A percentile compares a stretch with the other conserved stretches of the same genome.
Evolutionary conservation across 2,888 invertebrate genomes (phyloP).

Genomic region (Lasioglossum marginatum): DNA sequence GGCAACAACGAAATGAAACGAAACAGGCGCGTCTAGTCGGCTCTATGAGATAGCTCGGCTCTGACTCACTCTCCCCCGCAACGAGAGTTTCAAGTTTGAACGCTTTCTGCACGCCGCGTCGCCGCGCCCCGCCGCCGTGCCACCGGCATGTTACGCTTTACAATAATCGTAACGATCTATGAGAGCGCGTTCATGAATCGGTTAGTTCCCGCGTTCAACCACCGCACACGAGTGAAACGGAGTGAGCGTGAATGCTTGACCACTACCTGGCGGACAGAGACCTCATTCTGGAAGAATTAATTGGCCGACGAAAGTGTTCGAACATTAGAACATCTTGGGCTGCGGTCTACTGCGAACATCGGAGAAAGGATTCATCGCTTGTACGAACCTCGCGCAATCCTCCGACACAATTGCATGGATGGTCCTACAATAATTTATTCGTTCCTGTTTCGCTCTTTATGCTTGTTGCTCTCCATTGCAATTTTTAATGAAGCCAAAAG

Average conservation of each 20-base stretch:
- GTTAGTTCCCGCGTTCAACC: constrained; percentile 28
- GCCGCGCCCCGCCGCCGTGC: neutral
- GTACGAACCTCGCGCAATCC: neutral
- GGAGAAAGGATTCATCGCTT: neutral
- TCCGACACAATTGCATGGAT: neutral
- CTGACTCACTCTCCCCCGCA: constrained; percentile 64
- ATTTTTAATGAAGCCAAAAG: too few species aligned
- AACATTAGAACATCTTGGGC: neutral
- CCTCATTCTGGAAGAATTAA: neutral
- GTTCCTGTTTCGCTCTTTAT: too few species aligned
- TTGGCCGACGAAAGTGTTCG: neutral
- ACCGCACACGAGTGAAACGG: neutral
- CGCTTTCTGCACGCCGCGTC: constrained; percentile 51
- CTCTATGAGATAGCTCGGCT: constrained; percentile 49
- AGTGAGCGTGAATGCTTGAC: neutral
- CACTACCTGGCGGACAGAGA: neutral
- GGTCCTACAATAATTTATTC: neutral
- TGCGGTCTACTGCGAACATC: neutral
- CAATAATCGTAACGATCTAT: constrained; percentile 44
- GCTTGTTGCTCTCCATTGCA: too few species aligned
- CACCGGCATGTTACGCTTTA: constrained; percentile 32
- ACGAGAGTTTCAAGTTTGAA: constrained; percentile 51
- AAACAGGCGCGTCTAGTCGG: constrained; percentile 49
- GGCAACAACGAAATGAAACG: constrained; percentile 41
- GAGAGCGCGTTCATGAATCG: constrained; percentile 30